Percentiles rank a stretch among this genome's conserved stretches.
phyloP scores from a whole-genome alignment of 2,797 vertebrate genomes.

The Eulemur rubriventer region DNA sequence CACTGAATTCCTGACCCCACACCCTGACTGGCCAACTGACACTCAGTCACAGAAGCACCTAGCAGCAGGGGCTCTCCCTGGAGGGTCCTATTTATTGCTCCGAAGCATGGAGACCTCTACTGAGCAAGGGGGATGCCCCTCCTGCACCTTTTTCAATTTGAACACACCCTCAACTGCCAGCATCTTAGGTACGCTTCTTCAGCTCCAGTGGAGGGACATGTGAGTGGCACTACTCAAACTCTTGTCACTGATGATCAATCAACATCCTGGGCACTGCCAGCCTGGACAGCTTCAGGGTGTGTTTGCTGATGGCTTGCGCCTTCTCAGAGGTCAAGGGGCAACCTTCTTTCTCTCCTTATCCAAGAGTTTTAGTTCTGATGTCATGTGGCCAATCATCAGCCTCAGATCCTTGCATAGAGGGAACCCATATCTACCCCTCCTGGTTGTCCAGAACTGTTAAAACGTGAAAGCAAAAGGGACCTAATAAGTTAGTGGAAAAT shows the following conservation, averaged over 20 bases:
- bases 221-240: not conserved
- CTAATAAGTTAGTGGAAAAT: not conserved
- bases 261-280: not conserved
- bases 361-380: not conserved
- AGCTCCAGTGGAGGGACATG: not conserved
- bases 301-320: not conserved
- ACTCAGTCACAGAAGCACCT: not conserved
- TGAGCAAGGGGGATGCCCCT: not conserved
- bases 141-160: not conserved
- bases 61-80: too few relatives aligned
- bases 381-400: not conserved
- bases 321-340: not conserved
- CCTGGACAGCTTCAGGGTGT: not conserved
- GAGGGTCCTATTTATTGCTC: not conserved
- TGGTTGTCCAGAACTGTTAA: not conserved
- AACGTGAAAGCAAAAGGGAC: not conserved
- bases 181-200: not conserved
- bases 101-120: not conserved
- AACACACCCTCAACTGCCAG: not conserved
- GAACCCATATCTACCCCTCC: not conserved
- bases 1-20: not conserved
- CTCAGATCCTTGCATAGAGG: not conserved
- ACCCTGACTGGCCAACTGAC: not conserved
- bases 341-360: not conserved
- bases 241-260: not conserved